A percentile compares a stretch with the other conserved stretches of the same genome.
Conservation (phyloP, 2,113 vertebrate species). For the Chaetops frenatus region DNA sequence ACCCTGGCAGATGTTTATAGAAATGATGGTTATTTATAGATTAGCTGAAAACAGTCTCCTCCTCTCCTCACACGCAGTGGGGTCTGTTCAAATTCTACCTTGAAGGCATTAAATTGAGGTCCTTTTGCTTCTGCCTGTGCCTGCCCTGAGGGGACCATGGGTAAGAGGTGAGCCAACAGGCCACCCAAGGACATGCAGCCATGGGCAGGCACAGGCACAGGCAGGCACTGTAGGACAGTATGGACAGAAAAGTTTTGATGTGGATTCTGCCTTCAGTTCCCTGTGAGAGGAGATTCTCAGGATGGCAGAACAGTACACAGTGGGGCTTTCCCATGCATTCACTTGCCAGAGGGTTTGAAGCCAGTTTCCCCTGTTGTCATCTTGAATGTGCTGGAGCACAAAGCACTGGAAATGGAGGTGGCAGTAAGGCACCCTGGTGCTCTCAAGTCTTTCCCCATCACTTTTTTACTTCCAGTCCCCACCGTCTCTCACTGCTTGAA, state of each 20-base stretch:
- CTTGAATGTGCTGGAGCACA: neutral
- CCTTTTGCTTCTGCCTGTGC: neutral
- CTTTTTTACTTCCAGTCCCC: neutral
- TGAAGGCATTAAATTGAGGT: neutral
- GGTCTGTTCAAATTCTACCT: neutral
- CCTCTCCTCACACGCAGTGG: neutral
- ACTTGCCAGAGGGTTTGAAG: neutral
- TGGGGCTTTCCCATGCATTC: neutral
- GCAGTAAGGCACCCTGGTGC: neutral
- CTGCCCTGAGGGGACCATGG: neutral
- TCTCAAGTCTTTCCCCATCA: neutral
- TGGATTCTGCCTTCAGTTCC: neutral
- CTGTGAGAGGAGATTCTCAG: neutral
- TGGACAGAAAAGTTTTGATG: neutral
- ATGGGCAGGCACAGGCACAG: neutral
- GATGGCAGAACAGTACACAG: neutral
- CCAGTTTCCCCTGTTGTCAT: neutral
- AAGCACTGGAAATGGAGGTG: neutral
- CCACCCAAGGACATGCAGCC: neutral
- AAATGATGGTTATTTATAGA: constrained; percentile 35
- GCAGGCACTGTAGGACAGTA: neutral
- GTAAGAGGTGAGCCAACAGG: neutral
- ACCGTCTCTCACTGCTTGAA: neutral
- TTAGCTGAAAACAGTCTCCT: neutral
- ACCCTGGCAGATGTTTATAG: constrained; percentile 35